Evolutionary conservation across 2,888 invertebrate genomes (phyloP).

Genomic region (Cerceris ruficornis): DNA sequence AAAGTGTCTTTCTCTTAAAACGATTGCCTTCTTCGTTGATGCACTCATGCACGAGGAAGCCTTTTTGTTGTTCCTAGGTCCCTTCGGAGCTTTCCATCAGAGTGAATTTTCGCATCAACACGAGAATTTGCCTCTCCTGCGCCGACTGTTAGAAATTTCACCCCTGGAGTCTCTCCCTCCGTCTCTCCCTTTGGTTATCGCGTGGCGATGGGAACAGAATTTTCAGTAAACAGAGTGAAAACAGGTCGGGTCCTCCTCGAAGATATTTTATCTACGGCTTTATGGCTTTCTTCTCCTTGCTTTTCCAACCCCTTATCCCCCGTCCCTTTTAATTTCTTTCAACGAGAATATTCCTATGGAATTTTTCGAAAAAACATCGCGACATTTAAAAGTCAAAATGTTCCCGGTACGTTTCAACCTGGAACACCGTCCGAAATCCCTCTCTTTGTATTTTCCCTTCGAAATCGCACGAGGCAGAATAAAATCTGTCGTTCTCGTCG

Average conservation of each 20-base stretch:
- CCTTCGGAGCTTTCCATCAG: slow-evolving; percentile 22
- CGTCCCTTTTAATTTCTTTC: too few relatives aligned
- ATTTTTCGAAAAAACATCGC: too few relatives aligned
- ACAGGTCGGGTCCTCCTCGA: neutral
- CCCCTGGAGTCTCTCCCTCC: neutral
- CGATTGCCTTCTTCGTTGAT: slow-evolving; percentile 62
- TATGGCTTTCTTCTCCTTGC: neutral
- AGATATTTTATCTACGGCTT: slow-evolving; percentile 2
- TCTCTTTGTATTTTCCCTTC: too few relatives aligned
- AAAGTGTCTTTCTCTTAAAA: slow-evolving; percentile 57
- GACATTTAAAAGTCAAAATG: too few relatives aligned
- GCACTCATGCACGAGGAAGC: slow-evolving; percentile 51
- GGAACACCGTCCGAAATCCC: too few relatives aligned
- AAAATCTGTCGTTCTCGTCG: too few relatives aligned
- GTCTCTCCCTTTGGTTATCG: neutral
- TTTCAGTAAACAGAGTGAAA: slow-evolving; percentile 13
- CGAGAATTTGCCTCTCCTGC: slow-evolving; percentile 24
- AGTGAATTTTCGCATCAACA: slow-evolving; percentile 26
- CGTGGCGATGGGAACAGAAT: neutral
- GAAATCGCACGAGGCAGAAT: too few relatives aligned
- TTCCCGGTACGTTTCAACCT: too few relatives aligned
- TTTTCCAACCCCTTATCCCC: too few relatives aligned
- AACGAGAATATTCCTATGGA: too few relatives aligned
- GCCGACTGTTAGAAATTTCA: slow-evolving; percentile 18
- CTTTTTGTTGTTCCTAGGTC: slow-evolving; percentile 32